Evolutionary conservation across 2,797 vertebrate species (phyloP).

Genomic region (Sphenopsis melanotis): DNA sequence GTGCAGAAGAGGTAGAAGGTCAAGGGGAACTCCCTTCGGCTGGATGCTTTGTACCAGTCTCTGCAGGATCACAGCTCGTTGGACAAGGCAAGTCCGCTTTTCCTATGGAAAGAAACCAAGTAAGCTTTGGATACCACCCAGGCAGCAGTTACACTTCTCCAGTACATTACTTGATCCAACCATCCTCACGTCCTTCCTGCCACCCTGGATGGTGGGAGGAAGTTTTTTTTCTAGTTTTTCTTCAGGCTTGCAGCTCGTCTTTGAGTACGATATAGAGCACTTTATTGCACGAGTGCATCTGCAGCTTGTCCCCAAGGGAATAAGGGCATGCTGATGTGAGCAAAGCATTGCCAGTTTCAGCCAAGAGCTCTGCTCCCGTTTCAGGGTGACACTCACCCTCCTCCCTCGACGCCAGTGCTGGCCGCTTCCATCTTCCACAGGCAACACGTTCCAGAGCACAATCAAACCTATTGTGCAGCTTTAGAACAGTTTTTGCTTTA

Average conservation of each 20-base stretch:
- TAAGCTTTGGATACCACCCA: background rate
- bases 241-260: background rate
- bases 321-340: background rate
- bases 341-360: background rate
- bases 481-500: background rate
- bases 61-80: background rate
- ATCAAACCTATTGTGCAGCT: conserved; percentile 35
- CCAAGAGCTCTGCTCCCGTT: background rate
- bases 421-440: background rate
- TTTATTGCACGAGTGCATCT: background rate
- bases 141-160: background rate
- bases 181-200: background rate
- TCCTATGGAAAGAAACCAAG: background rate
- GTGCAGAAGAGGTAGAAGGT: background rate
- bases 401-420: accelerated
- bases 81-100: background rate
- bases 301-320: background rate
- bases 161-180: background rate
- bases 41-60: background rate
- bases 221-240: background rate
- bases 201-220: background rate
- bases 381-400: background rate
- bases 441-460: conserved; percentile 5
- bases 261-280: background rate
- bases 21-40: background rate